Evolutionary conservation across 2,888 invertebrate genomes (phyloP), one percentile per base, ranked within the genome.

Genomic region (Phytoseiulus persimilis): DNA sequence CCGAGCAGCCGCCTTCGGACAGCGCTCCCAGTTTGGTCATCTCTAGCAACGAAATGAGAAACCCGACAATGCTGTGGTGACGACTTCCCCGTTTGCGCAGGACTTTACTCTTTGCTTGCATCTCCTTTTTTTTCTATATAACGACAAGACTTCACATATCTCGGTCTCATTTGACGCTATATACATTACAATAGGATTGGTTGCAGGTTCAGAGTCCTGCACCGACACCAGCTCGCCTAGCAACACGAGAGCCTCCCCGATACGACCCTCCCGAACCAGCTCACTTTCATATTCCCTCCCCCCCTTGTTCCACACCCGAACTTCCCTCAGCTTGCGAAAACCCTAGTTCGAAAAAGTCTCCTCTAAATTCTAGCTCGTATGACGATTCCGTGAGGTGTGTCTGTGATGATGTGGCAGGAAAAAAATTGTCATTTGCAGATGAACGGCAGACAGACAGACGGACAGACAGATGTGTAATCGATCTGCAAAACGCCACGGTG

Each of bases 141-240:
- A 65, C 65, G 65, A 65, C 65, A 65, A 65, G 65, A 65, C 65
- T 65, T 65, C 65, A 65, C 65, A 65, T 65, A 65, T 65, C 65
- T 65, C 65, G 65, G 65, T 65, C 65, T 65, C 28, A 65, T 65
- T 65, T 65, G 65, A 65, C 65, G 65, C 65, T 65, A 65, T 65
- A 65, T 65, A 65, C 65, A 65, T 65, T 65, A 65, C 65, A 65
- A 65, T 65, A 23, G 65, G 65, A 65, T 14, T 65, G 14, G 23
- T 65, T 28, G 65, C 65, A 65, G 65, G 65, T 28, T 65, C 18
- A 28, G 1, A 65, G 65, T 23, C 65, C 65, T 65, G 65, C 65
- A 65, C 65, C 65, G 65, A 23, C 65, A 14, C 65, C 65, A 65
- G 65, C 28, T 65, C 28, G 65, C 65, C 65, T 65, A 23, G 65